phyloP scores from a whole-genome alignment of 2,113 vertebrate species.

The Heterotilapia buettikoferi region DNA sequence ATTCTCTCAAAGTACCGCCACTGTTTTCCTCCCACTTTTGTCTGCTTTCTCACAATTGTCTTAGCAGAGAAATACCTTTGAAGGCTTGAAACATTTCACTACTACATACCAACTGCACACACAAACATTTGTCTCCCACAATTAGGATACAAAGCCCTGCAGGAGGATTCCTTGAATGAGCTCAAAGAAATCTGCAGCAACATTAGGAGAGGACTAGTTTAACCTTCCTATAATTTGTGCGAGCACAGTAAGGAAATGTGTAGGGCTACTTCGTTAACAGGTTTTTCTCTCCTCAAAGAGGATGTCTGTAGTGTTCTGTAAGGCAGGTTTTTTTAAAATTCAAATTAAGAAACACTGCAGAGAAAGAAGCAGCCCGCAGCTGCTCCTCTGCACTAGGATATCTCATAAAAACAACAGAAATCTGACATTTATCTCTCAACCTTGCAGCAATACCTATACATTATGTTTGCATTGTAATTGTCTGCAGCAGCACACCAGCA shows the following conservation, averaged over 20 bases:
- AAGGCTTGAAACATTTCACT: constrained; percentile 4
- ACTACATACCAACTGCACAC: not conserved
- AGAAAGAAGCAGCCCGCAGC: not conserved
- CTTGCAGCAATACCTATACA: not conserved
- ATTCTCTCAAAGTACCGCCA: constrained; percentile 14
- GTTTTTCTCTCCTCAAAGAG: not conserved
- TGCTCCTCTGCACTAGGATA: not conserved
- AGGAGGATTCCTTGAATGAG: not conserved
- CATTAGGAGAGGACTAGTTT: not conserved
- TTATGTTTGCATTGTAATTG: not conserved
- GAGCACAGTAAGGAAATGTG: not conserved
- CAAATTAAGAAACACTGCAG: not conserved
- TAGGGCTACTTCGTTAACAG: not conserved
- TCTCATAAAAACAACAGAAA: not conserved
- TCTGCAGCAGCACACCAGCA: not conserved
- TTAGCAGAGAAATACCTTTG: not conserved
- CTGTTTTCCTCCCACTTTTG: not conserved
- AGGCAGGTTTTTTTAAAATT: not conserved
- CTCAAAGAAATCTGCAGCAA: constrained; percentile 4
- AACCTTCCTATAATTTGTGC: not conserved
- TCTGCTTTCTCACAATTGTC: not conserved
- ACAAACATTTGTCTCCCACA: not conserved
- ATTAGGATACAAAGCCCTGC: not conserved
- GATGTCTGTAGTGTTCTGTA: not conserved
- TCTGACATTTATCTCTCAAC: not conserved